Base-by-base conservation (phyloP, 53 echinoderm and acorn worm genomes). In the Pentamera pediparva region DNA sequence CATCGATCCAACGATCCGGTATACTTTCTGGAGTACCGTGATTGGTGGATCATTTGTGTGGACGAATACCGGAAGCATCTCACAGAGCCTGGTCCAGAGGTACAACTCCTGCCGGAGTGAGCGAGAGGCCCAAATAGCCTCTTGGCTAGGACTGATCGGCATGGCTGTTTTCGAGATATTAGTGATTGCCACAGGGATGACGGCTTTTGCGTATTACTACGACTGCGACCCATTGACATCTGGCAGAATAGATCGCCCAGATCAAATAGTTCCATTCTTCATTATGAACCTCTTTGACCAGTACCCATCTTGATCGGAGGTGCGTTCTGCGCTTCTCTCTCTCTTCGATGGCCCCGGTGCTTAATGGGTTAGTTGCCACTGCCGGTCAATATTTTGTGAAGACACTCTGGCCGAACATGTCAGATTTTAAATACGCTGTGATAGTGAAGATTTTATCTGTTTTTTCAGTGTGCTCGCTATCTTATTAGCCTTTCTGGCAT, bases 241-340 rank as follows among this genome's bases (percentile, higher is more conserved):
- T 20, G 71, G 71, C 6, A 30, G 32, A 18, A 70, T 70, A 49
- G 35, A 31, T 22, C 71, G 71, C 7, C 35, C 71, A 4, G 71
- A 70, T 70, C 71, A 70, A 24, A 70, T 70, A 1, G 29, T 70
- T 33, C 71, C 71, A 0, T 70, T 50, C 71, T 70, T 70, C 35
- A 70, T 70, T n/a, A 70, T 70, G 49, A 52, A 70, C n/a, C n/a
- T 70, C 3, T 70, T 70, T 34, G 21, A 52, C 29, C 29, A 12
- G 6, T 50, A 48, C 19, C 71, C 71, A 32, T 70, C 19, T 31
- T 70, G 33, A 70, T 70, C 18, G 71, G 50, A 0, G 71, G 71
- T 15, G 71, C 71, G 17, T 70, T 70, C 35, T 29, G 50, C 32
- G 71, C 71, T 0, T 70, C 71, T 17, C 51, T n/a, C n/a, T 70